Percentiles rank a stretch among this genome's conserved stretches.
These are phyloP conservation scores for Ahaetulla prasina DNA, from an alignment of 2,113 vertebrate genomes.

Conservation along the genomic window DNA sequence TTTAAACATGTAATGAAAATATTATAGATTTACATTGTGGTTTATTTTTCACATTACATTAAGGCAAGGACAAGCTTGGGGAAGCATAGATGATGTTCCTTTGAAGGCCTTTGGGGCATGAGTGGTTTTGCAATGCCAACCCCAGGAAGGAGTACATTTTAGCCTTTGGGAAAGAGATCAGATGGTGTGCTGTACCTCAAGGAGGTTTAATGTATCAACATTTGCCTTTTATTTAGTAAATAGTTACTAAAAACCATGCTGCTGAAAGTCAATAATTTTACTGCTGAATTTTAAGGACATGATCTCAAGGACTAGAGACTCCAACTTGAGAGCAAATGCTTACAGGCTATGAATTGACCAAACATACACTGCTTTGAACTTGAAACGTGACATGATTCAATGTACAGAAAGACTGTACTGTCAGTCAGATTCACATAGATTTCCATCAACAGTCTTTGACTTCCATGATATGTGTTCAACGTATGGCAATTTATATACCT, in stretches of 20 bases:
- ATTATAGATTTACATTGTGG: background rate
- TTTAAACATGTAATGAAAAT: background rate
- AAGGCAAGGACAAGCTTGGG: background rate
- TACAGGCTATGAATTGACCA: background rate
- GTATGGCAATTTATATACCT: background rate
- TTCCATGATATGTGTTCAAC: background rate
- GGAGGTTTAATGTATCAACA: background rate
- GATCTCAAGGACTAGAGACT: background rate
- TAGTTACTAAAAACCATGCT: background rate
- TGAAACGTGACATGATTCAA: background rate
- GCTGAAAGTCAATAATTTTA: background rate
- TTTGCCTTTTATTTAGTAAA: background rate
- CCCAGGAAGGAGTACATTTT: background rate
- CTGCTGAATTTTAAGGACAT: background rate
- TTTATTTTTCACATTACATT: background rate
- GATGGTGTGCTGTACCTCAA: background rate
- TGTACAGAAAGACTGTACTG: background rate
- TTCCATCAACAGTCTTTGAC: background rate
- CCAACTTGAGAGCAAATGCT: background rate
- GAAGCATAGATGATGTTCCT: background rate
- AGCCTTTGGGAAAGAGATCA: background rate
- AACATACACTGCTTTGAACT: background rate
- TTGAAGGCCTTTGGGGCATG: background rate
- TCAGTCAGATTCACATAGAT: too few species aligned
- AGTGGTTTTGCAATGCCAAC: background rate